These are phyloP conservation scores for Parauchenoglanis ngamensis DNA, from an alignment of 2,797 vertebrate species.

Conservation along the genomic window DNA sequence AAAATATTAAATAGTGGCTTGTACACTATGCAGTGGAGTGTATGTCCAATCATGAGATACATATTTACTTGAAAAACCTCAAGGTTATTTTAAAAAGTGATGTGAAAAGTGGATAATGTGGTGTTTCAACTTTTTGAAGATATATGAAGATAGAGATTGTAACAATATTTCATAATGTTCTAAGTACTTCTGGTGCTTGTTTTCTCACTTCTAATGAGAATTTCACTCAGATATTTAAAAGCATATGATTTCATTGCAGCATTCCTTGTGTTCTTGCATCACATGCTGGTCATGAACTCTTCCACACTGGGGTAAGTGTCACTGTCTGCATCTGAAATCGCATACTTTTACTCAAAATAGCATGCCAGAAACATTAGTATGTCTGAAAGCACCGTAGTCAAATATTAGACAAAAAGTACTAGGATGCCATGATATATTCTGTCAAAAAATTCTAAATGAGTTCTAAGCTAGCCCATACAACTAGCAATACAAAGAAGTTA, in stretches of 20 bases:
- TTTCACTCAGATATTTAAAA: neutral
- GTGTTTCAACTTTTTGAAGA: neutral
- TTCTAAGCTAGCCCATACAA: neutral
- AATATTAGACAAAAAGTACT: neutral
- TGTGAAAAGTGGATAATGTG: neutral
- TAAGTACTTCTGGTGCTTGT: neutral
- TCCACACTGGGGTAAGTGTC: conserved; percentile 36
- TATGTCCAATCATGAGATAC: neutral
- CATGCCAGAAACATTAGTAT: neutral
- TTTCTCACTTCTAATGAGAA: neutral
- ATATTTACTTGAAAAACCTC: neutral
- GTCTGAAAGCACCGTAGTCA: neutral
- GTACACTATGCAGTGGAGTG: neutral
- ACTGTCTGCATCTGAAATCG: conserved; percentile 14
- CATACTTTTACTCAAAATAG: neutral
- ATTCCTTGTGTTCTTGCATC: conserved; percentile 49
- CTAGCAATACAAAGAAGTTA: neutral
- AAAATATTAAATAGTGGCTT: conserved; percentile 2
- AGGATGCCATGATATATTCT: neutral
- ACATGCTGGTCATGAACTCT: conserved; percentile 49
- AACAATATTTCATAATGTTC: neutral
- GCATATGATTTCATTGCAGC: conserved; percentile 41
- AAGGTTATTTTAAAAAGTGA: neutral
- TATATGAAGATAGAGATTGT: neutral
- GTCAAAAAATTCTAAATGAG: neutral